Percentiles rank a stretch among this genome's conserved stretches.
Evolutionary conservation across 2,113 vertebrate species (phyloP).

Genomic region (Forbesichthys papilliferus): DNA sequence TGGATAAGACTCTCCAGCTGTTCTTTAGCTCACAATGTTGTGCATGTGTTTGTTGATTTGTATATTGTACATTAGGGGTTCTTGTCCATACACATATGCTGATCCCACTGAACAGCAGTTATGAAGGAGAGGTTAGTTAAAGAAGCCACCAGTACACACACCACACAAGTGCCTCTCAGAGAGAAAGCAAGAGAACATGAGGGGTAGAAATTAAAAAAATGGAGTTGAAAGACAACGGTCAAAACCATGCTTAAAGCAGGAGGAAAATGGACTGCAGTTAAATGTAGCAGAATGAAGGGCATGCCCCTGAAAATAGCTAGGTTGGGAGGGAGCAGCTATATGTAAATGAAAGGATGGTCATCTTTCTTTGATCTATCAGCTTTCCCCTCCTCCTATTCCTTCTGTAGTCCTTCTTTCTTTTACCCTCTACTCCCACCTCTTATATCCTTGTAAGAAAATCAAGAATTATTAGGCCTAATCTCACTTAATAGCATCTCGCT

Average conservation of each 20-base stretch:
- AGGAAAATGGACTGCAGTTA: conserved; percentile 45
- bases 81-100: conserved; percentile 6
- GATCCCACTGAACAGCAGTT: conserved; percentile 56
- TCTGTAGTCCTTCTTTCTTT: conserved; percentile 54
- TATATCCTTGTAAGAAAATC: conserved; percentile 75
- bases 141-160: conserved; percentile 67
- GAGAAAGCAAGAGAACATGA: conserved; percentile 32
- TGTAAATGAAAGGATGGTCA: conserved; percentile 75
- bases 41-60: conserved; percentile 8
- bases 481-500: conserved; percentile 80
- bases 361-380: conserved; percentile 76
- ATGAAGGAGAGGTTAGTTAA: conserved; percentile 72
- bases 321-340: conserved; percentile 79
- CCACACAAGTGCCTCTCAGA: conserved; percentile 59
- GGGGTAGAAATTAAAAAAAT: conserved; percentile 50
- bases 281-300: conserved; percentile 65
- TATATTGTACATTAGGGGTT: neutral
- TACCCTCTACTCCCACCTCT: conserved; percentile 46
- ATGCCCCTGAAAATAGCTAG: conserved; percentile 64
- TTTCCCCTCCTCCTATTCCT: conserved; percentile 36
- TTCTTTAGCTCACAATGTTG: neutral
- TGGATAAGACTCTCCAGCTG: too few relatives aligned
- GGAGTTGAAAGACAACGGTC: conserved; percentile 20
- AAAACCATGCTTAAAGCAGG: conserved; percentile 53
- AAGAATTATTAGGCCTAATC: conserved; percentile 81